These are phyloP conservation scores for Torymus tubicola DNA, from an alignment of 2,888 invertebrate species.

Conservation along the genomic window DNA sequence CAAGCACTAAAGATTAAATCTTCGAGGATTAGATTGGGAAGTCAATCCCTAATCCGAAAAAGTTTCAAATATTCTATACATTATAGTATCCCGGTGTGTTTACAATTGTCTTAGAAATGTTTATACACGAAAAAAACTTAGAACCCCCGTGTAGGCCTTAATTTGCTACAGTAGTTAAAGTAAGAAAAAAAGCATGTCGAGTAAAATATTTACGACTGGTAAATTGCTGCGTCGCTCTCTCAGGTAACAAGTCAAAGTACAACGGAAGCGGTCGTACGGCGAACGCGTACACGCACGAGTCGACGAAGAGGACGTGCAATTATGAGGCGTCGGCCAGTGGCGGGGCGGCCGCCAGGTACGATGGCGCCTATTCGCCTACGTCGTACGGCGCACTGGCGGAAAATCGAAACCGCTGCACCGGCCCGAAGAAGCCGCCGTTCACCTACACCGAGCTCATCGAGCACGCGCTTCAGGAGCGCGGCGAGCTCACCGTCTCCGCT, in stretches of 20 bases:
- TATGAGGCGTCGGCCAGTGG: not conserved
- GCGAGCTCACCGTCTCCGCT: slow-evolving; percentile 92
- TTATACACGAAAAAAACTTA: too few relatives aligned
- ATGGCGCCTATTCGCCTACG: slow-evolving; percentile 17
- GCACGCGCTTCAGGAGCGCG: slow-evolving; percentile 89
- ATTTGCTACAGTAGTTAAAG: too few relatives aligned
- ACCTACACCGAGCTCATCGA: slow-evolving; percentile 95
- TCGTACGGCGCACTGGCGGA: slow-evolving; percentile 35
- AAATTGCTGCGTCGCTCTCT: not conserved
- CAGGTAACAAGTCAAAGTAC: slow-evolving; percentile 39
- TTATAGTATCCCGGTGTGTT: too few relatives aligned
- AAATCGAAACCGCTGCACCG: slow-evolving; percentile 63
- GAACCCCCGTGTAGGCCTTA: too few relatives aligned
- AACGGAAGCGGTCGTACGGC: slow-evolving; percentile 47
- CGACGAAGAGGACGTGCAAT: slow-evolving; percentile 27
- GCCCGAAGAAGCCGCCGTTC: slow-evolving; percentile 89
- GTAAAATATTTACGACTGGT: too few relatives aligned
- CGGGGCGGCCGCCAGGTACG: not conserved
- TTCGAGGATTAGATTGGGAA: too few relatives aligned
- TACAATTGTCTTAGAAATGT: too few relatives aligned
- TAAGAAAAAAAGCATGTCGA: too few relatives aligned
- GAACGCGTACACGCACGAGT: slow-evolving; percentile 22
- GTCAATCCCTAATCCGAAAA: too few relatives aligned
- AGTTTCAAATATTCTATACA: too few relatives aligned
- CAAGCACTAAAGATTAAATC: too few relatives aligned